Conservation (phyloP, 2,888 invertebrate species). For the Drepanosiphum platanoidis region DNA sequence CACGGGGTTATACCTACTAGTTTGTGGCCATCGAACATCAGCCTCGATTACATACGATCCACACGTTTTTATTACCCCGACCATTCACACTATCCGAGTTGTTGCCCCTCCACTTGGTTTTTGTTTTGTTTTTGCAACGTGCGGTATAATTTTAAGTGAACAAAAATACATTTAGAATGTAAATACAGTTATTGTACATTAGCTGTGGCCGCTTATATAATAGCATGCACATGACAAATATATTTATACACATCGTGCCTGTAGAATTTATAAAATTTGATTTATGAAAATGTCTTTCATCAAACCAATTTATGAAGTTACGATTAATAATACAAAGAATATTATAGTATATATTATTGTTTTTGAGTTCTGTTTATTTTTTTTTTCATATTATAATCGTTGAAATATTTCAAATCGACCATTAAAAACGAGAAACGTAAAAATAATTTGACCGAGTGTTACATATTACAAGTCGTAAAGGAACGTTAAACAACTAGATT, state of each 20-base stretch:
- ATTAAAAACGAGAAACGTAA: too few relatives aligned
- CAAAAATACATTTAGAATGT: conserved; percentile 40
- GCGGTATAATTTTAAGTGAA: conserved; percentile 8
- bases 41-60: conserved; percentile 43
- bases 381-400: not conserved
- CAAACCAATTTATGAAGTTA: not conserved
- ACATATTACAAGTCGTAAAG: too few relatives aligned
- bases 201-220: conserved; percentile 14
- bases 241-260: not conserved
- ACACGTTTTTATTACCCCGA: conserved; percentile 39
- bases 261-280: not conserved
- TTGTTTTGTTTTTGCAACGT: conserved; percentile 28
- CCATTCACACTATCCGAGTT: conserved; percentile 23
- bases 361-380: not conserved
- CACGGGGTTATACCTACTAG: conserved; percentile 49
- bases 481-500: too few relatives aligned
- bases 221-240: not conserved
- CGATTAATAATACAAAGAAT: too few relatives aligned
- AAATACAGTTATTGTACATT: conserved; percentile 9
- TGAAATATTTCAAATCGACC: too few relatives aligned
- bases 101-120: conserved; percentile 16
- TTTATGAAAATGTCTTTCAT: not conserved
- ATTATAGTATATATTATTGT: not conserved
- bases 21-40: conserved; percentile 61
- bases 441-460: too few relatives aligned